Percentiles rank a stretch among this genome's conserved stretches.
phyloP scores from a whole-genome alignment of 2,888 invertebrate genomes.

The Gortyna flavago region DNA sequence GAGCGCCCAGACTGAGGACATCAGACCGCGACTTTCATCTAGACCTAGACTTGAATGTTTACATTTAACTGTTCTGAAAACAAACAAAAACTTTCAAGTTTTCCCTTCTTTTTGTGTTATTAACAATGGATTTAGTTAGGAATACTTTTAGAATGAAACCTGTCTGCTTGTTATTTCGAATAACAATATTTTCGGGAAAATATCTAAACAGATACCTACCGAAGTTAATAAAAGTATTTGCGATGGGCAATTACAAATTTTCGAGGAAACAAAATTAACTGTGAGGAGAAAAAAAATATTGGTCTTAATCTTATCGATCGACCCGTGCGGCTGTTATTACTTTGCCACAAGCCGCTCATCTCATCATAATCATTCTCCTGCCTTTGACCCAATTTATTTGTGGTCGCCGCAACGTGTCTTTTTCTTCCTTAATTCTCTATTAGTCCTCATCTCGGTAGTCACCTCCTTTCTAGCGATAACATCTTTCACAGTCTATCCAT shows the following conservation, averaged over 20 bases:
- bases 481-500: no score
- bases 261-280: no score
- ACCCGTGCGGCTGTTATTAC: no score
- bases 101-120: neutral
- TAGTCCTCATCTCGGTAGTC: no score
- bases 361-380: no score
- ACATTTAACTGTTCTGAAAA: conserved; percentile 33
- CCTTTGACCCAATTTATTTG: no score
- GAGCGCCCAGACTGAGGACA: conserved; percentile 55
- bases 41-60: conserved; percentile 45
- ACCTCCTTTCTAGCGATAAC: no score
- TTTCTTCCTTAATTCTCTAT: no score
- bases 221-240: conserved; percentile 10
- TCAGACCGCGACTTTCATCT: conserved; percentile 57
- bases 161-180: neutral
- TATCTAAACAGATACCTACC: neutral
- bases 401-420: no score
- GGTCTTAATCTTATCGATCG: no score
- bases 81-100: conserved; percentile 3
- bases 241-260: conserved; percentile 12
- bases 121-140: conserved; percentile 10
- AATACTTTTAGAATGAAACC: neutral
- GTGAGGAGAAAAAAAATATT: no score
- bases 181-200: conserved; percentile 15
- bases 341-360: no score